Conservation (phyloP, 2,888 invertebrate genomes). For the Oscheius myriophilus region DNA sequence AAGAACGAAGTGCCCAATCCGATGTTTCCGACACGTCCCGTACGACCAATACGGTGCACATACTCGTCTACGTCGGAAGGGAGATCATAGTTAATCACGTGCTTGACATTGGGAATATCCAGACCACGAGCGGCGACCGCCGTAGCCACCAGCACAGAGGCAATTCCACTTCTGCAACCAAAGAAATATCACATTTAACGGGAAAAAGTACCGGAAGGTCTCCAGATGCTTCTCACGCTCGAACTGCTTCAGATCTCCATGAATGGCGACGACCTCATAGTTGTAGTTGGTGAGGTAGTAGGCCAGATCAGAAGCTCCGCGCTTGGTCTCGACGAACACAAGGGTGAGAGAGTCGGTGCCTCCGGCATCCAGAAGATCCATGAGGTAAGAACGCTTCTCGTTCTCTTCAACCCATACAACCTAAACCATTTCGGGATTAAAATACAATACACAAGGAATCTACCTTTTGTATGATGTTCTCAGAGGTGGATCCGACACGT, state of each 20-base stretch:
- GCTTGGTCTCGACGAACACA: conserved; percentile 98
- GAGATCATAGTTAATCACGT: conserved; percentile 99
- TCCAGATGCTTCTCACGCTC: conserved; percentile 96
- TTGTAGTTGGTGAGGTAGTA: conserved; percentile 81
- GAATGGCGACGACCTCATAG: conserved; percentile 90
- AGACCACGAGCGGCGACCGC: conserved; percentile 80
- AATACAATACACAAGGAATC: conserved; percentile 75
- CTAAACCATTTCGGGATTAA: conserved; percentile 17
- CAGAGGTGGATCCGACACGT: conserved; percentile 96
- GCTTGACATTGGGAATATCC: conserved; percentile 98
- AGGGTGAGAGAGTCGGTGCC: conserved; percentile 81
- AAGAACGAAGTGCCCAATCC: conserved; percentile 98
- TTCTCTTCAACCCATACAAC: conserved; percentile 97
- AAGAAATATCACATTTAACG: neutral
- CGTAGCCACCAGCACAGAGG: conserved; percentile 92
- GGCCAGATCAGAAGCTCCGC: conserved; percentile 95
- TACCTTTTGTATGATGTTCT: conserved; percentile 89
- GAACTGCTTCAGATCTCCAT: conserved; percentile 95
- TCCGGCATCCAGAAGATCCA: conserved; percentile 90
- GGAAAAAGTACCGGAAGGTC: conserved; percentile 79
- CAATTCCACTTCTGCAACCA: conserved; percentile 69
- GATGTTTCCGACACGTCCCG: conserved; percentile 97
- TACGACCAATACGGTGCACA: conserved; percentile 96
- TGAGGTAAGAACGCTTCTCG: conserved; percentile 93
- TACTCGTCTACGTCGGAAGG: conserved; percentile 99